Conservation (phyloP, 53 echinoderm and acorn worm species). For the Actinopyga echinites region DNA sequence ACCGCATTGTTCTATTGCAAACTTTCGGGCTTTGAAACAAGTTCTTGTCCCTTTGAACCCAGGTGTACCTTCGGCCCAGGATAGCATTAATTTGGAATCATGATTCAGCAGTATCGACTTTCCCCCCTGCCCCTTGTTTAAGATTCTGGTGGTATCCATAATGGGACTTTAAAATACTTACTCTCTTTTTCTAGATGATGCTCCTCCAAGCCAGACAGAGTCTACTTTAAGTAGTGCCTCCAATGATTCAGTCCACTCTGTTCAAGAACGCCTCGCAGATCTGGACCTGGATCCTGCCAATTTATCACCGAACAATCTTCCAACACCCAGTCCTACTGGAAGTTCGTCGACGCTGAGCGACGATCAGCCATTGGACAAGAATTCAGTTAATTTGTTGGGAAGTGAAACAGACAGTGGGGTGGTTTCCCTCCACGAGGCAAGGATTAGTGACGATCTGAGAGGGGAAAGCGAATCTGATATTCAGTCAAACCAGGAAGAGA, state of each 20-base stretch:
- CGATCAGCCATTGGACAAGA: constrained; percentile 91
- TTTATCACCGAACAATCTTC: constrained; percentile 74
- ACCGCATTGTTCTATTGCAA: too few species aligned
- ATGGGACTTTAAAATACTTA: too few species aligned
- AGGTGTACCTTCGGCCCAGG: too few species aligned
- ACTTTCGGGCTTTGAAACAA: too few species aligned
- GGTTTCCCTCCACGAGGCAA: constrained; percentile 79
- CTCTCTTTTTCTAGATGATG: not conserved
- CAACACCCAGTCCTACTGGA: constrained; percentile 90
- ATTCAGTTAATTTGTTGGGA: constrained; percentile 73
- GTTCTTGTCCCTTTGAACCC: too few species aligned
- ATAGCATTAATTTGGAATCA: too few species aligned
- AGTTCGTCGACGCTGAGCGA: constrained; percentile 90
- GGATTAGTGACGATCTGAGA: constrained; percentile 67
- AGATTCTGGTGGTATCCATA: too few species aligned
- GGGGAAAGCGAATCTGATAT: constrained; percentile 16
- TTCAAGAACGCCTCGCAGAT: constrained; percentile 72
- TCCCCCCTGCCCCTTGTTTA: too few species aligned
- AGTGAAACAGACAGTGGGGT: constrained; percentile 95
- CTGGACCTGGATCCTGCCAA: constrained; percentile 75
- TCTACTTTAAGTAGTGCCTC: constrained; percentile 57
- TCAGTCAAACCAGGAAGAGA: not conserved
- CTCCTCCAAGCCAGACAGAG: constrained; percentile 19
- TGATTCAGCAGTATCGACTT: too few species aligned
- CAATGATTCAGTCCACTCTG: constrained; percentile 45